Evolutionary conservation across 2,113 vertebrate species (phyloP), one percentile per base, ranked within the genome.

Genomic region (Oncorhynchus keta): DNA sequence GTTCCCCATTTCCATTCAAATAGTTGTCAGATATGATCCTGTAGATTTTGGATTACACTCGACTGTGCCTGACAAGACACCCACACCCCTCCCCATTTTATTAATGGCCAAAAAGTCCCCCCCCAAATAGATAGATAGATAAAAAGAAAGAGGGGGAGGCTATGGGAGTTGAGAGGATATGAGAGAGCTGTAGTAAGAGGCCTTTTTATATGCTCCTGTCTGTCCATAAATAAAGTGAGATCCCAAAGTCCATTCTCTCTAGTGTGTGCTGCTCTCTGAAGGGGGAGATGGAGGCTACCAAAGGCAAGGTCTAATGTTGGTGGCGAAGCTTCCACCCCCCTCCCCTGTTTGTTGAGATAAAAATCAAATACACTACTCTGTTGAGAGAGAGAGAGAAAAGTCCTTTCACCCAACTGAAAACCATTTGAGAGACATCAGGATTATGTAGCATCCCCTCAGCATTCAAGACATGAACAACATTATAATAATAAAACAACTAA

Each of bases 1-100:
- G 93, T 92, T 88, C 86, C 92, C 91, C 76, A 94, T 95, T 95
- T 95, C 94, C 93, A 96, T 95, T 93, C 95, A 94, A 95, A 95
- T 88, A 94, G 91, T 94, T 93, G 86, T 89, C 93, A 89, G 93
- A 92, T 92, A 95, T 93, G 94, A 94, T 95, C 93, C 93, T 94
- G 94, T 94, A 93, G 93, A 93, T 92, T 93, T 93, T 93, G 94
- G 93, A 95, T 95, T 94, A 95, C 93, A 94, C 93, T 95, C 94
- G 94, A 95, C 93, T 94, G 93, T 93, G 93, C 89, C 91, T 94
- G 94, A 95, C 94, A 95, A 92, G 89, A 89, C 80, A 45, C 39
- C 9, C 9, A 9, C 39, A 45, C 39, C 39, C 88, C 90, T 87
- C 88, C 86, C 90, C 79, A 89, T 93, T 93, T 94, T 93, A 93